Evolutionary conservation across 2,888 invertebrate species (phyloP), one percentile per base, ranked within the genome.

Genomic region (Stenodera caucasica): DNA sequence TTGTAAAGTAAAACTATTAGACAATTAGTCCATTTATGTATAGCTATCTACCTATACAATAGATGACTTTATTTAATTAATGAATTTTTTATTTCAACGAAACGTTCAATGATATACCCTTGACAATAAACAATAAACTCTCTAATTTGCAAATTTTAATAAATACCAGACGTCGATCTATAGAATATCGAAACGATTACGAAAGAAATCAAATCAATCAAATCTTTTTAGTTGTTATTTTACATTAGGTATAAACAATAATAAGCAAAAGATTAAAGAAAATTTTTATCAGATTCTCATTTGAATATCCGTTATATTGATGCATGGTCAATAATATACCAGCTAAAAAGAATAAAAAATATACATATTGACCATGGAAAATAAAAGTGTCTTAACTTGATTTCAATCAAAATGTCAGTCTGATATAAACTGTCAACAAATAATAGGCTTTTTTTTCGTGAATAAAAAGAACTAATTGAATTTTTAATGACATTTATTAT

Each of bases 361-460:
- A 33, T n/a, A 33, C 11, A 33, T 18, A 15, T 18, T 40, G 37
- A 40, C 37, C 37, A 6, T 40, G 37, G 37, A 40, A 40, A 40
- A 40, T 40, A 40, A 18, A 37, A 37, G 37, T 37, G 15, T 14
- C 37, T 15, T 6, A 18, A 40, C 37, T 40, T 15, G 37, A 18
- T 40, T 40, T 40, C 37, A 40, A 40, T 40, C 18, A 40, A 7
- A 40, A 40, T n/a, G n/a, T n/a, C n/a, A n/a, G n/a, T n/a, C n/a
- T n/a, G n/a, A n/a, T n/a, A n/a, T n/a, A n/a, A n/a, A n/a, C n/a
- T 40, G 37, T 40, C 37, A 40, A 40, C 37, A 40, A 40, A 40
- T 18, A 40, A 40, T 40, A 18, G 9, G 14, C 18, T 3, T 15
- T 9, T 40, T 40, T 40, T 40, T 40, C 9, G 3, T 35, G 12